phyloP scores from a whole-genome alignment of 2,113 vertebrate genomes.

The Paramormyrops kingsleyae region DNA sequence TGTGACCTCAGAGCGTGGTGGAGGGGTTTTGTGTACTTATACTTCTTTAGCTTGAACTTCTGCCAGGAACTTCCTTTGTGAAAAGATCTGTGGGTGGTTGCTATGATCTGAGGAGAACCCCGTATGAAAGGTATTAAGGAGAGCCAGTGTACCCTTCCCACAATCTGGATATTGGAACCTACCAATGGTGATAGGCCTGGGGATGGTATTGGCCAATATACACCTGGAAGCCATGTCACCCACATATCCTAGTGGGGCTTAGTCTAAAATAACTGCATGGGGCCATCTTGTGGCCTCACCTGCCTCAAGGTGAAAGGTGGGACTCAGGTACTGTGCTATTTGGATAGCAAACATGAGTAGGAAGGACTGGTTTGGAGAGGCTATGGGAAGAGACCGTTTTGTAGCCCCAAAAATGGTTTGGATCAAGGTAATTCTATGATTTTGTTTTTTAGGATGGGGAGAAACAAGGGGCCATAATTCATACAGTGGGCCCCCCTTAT shows the following conservation, averaged over 20 bases:
- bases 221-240: neutral
- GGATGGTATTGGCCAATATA: neutral
- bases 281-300: neutral
- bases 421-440: neutral
- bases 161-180: neutral
- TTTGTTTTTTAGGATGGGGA: neutral
- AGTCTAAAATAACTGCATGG: neutral
- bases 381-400: neutral
- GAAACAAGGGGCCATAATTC: neutral
- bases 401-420: neutral
- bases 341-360: neutral
- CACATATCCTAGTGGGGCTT: neutral
- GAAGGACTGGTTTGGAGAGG: neutral
- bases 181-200: neutral
- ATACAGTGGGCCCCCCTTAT: neutral
- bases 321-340: neutral
- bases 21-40: neutral
- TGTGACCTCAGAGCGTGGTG: neutral
- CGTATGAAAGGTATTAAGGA: neutral
- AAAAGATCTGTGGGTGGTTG: neutral
- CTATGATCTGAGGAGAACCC: neutral
- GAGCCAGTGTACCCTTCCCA: neutral
- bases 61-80: neutral
- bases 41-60: neutral
- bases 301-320: neutral